A percentile compares a stretch with the other conserved stretches of the same genome.
phyloP scores from a whole-genome alignment of 2,113 vertebrate genomes.

The Dromiciops gliroides region DNA sequence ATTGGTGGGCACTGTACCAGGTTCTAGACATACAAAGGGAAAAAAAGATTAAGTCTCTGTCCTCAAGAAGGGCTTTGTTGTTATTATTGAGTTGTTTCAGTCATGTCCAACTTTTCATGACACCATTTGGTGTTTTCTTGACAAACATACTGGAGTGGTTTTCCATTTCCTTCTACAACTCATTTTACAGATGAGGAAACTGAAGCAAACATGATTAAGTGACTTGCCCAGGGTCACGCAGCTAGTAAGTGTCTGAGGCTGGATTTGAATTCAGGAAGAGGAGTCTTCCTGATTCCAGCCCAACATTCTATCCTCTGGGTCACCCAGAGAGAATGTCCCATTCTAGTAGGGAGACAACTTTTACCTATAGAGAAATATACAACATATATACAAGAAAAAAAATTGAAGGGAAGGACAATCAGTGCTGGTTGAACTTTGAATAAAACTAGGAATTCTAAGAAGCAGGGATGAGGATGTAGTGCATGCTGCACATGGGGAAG shows the following conservation, averaged over 20 bases:
- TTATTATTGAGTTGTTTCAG: not conserved
- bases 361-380: not conserved
- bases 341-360: not conserved
- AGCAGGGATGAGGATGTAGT: not conserved
- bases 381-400: not conserved
- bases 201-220: not conserved
- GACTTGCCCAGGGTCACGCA: not conserved
- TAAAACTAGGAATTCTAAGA: not conserved
- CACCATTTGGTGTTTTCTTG: not conserved
- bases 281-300: not conserved
- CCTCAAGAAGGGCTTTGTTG: not conserved
- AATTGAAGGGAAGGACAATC: not conserved
- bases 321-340: not conserved
- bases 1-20: not conserved
- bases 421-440: not conserved
- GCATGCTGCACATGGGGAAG: not conserved
- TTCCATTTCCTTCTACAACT: not conserved
- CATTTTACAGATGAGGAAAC: not conserved
- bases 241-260: not conserved
- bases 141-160: not conserved
- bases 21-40: not conserved
- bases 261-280: not conserved
- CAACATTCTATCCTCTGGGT: too few relatives aligned
- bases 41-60: not conserved
- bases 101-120: not conserved